Evolutionary conservation across 2,888 invertebrate genomes (phyloP), one percentile per base, ranked within the genome.

Genomic region (Lasioglossum lativentre): DNA sequence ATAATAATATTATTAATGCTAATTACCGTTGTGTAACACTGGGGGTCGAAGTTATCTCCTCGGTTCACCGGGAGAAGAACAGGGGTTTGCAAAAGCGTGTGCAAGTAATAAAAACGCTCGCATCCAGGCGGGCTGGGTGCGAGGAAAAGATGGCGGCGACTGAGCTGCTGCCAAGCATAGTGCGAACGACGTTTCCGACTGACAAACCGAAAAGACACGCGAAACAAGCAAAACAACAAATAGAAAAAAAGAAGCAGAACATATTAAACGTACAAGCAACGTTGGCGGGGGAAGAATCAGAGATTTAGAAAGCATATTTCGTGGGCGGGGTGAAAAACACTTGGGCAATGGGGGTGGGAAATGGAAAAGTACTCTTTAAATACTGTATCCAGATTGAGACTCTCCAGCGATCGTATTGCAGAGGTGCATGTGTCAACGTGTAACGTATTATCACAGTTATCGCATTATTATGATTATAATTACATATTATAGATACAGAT

Each of bases 381-480:
- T 12, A 5, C 38, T 63, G 19, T 8, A 38, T 38, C 66, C 19
- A n/a, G 23, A 40, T 12, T n/a, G 12, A 12, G 38, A 76, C 66
- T 87, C 70, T 72, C 52, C 75, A 68, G 75, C 75, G 72, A 72
- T 74, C 78, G 66, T 78, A 77, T 83, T 66, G 63, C 70, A 75
- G 78, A 85, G 86, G 86, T 75, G 78, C 83, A 85, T 86, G 86
- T 86, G 40, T 66, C 66, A 72, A 87, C 73, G 76, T 88, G 74
- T 80, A 81, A 87, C 83, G 77, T 83, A 90, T 89, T 88, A 85
- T 90, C 84, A 83, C 92, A 93, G 92, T 93, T 93, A 91, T 92
- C 85, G 82, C 88, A 91, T 90, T 90, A 91, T 90, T 89, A 91
- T 86, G 82, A 88, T 87, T 88, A 89, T 78, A 68, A 88, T 89